Percentiles rank a stretch among this genome's conserved stretches.
Conservation (phyloP, 1,140 invertebrate species). For the Saccostrea cuccullata region DNA sequence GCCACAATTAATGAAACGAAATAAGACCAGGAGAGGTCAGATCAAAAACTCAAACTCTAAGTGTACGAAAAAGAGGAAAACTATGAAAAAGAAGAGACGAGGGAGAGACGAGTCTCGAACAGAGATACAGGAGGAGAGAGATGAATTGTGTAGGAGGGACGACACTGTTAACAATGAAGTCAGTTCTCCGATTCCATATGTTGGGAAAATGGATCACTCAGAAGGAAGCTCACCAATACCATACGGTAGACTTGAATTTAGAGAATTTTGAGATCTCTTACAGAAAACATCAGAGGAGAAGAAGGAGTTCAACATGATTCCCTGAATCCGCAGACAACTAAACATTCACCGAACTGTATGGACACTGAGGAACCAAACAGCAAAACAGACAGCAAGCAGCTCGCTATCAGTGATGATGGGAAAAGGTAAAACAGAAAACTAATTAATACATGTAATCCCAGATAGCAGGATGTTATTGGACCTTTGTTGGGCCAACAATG, state of each 20-base stretch:
- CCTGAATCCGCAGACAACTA: background rate
- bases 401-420: background rate
- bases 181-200: slow-evolving; percentile 1
- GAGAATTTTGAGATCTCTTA: background rate
- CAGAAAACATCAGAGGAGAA: background rate
- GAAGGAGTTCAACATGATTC: background rate
- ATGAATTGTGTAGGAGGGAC: background rate
- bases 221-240: slow-evolving; percentile 1
- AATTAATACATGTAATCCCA: too few species aligned
- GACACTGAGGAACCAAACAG: background rate
- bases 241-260: background rate
- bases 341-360: background rate
- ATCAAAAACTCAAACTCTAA: background rate
- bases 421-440: too few species aligned
- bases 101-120: background rate
- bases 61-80: background rate
- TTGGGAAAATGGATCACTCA: background rate
- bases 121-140: background rate
- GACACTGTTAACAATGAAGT: background rate
- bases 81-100: background rate
- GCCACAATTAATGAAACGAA: background rate
- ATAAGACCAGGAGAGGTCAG: background rate
- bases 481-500: too few species aligned
- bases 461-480: too few species aligned
- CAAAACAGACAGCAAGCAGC: background rate